A percentile compares a stretch with the other conserved stretches of the same genome.
phyloP scores from a whole-genome alignment of 2,113 vertebrate genomes.

The Heterotis niloticus region DNA sequence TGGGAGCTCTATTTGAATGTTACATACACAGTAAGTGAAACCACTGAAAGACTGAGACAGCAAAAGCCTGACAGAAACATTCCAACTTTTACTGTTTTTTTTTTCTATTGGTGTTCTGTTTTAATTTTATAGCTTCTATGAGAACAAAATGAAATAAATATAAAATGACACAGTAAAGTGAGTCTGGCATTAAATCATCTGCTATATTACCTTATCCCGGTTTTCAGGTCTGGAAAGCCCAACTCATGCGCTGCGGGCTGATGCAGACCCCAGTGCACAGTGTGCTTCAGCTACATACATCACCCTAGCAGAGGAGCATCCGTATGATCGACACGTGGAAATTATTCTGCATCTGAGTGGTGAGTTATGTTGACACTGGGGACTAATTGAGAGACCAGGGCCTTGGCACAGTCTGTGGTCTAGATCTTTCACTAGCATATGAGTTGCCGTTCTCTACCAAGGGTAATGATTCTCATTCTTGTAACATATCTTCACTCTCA shows the following conservation, averaged over 20 bases:
- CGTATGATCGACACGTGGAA: conserved; percentile 81
- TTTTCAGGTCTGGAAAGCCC: conserved; percentile 85
- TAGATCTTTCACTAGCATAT: neutral
- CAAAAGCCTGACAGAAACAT: no score
- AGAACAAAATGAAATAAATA: no score
- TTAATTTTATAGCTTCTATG: no score
- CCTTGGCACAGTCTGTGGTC: neutral
- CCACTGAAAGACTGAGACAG: no score
- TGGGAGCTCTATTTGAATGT: no score
- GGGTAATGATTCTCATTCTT: no score
- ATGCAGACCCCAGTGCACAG: conserved; percentile 83
- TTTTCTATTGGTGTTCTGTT: no score
- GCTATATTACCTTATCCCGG: neutral
- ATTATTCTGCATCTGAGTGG: conserved; percentile 90
- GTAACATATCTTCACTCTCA: no score
- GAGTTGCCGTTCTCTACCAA: neutral
- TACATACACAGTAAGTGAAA: no score
- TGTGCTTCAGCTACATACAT: conserved; percentile 85
- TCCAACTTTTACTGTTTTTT: no score
- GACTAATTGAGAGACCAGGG: neutral
- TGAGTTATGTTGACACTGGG: conserved; percentile 52
- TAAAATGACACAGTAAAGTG: no score
- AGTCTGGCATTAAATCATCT: no score
- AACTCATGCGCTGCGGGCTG: conserved; percentile 83
- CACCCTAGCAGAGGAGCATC: conserved; percentile 85